Conservation (phyloP, 2,113 vertebrate species). For the Oryzias curvinotus region DNA sequence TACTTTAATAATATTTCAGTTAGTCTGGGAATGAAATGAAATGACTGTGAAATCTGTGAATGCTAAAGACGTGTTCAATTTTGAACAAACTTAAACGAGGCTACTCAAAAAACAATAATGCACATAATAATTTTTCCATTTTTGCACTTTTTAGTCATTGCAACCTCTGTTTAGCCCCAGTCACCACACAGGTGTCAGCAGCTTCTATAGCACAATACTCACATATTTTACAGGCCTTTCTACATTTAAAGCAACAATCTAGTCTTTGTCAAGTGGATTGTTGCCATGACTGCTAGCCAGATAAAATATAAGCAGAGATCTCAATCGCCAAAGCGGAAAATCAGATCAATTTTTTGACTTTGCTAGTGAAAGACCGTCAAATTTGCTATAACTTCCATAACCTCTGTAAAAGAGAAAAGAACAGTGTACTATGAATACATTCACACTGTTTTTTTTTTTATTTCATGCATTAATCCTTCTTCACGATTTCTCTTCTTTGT, state of each 20-base stretch:
- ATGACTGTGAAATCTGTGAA: too few relatives aligned
- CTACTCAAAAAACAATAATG: too few relatives aligned
- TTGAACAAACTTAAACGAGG: too few relatives aligned
- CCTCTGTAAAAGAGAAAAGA: constrained; percentile 55
- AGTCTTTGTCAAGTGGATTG: constrained; percentile 26
- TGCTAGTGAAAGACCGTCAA: constrained; percentile 75
- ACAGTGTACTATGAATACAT: constrained; percentile 14
- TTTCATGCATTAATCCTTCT: constrained; percentile 16
- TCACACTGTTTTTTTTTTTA: constrained; percentile 45
- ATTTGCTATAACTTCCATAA: constrained; percentile 63
- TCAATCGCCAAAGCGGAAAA: constrained; percentile 36
- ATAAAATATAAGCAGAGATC: constrained; percentile 48
- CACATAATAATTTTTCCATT: too few relatives aligned
- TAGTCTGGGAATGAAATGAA: too few relatives aligned
- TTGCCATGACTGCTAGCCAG: constrained; percentile 24
- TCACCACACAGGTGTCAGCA: too few relatives aligned
- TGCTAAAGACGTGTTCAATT: too few relatives aligned
- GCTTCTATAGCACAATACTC: neutral
- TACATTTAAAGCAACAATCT: constrained; percentile 1
- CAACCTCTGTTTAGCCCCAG: too few relatives aligned
- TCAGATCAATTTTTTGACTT: constrained; percentile 70
- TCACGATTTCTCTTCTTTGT: neutral
- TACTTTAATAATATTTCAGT: too few relatives aligned
- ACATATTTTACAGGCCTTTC: constrained; percentile 15
- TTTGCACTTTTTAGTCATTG: too few relatives aligned